Evolutionary conservation across 2,797 vertebrate species (phyloP), one percentile per base, ranked within the genome.

Genomic region (Lepus townsendii): DNA sequence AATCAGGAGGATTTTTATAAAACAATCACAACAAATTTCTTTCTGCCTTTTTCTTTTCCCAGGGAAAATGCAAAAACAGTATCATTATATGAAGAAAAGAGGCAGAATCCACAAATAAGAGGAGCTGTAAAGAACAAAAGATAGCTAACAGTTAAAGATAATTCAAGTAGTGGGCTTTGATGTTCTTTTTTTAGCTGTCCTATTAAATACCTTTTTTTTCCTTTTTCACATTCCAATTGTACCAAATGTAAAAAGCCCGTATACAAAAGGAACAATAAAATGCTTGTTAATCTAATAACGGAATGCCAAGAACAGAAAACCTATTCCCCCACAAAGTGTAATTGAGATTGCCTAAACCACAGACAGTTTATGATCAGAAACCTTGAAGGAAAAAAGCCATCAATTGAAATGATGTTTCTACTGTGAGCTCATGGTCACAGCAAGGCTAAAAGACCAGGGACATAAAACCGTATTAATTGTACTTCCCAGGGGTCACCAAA

Each of bases 391-490:
- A 94, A 47, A 86, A 84, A 90, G 77, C 60, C 75, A 78, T 96
- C 95, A 93, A 89, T 75, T 93, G 96, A 97, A 97, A 96, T 89
- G 89, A 95, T 94, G 83, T 90, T 92, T 91, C 86, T 47, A 89
- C 85, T 96, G 92, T 84, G 85, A 94, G 92, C 65, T 91, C 85
- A 83, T 80, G 85, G 95, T 89, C 91, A 95, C 83, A 96, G 95
- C 83, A 91, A 97, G 95, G 92, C 90, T 84, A 76, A 83, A 97
- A 57, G 73, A 95, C 52, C 62, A 72, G 73, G 14, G 90, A 92
- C 93, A 96, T 87, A 97, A 96, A 96, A 69, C 86, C 68, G 95
- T 95, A 96, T 95, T 96, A 97, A 97, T 93, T 95, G 95, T 93
- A 71, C 93, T 88, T 96, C 93, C 86, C 88, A 92, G 95, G 86